phyloP scores from a whole-genome alignment of 1,140 invertebrate species.

The Heliconius eleuchia region DNA sequence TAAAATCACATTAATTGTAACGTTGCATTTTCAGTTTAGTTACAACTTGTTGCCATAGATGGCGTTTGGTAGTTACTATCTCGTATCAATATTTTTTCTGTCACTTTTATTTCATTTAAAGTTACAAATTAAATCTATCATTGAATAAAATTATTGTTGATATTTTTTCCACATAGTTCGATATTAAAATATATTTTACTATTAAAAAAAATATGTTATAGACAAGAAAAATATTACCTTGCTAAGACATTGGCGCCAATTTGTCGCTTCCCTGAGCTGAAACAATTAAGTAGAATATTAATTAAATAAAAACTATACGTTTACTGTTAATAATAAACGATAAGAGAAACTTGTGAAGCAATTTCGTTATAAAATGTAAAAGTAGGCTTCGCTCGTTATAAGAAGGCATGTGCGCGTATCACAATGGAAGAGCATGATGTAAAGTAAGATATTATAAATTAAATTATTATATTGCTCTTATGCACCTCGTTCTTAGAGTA shows the following conservation, averaged over 20 bases:
- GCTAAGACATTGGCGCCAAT: conserved; percentile 92
- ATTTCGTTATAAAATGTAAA: conserved; percentile 12
- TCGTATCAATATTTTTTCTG: too few species aligned
- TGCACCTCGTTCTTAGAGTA: background rate
- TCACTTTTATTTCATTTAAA: too few species aligned
- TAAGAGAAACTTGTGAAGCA: background rate
- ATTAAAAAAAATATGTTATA: background rate
- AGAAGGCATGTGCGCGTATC: conserved; percentile 6
- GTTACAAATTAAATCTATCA: too few species aligned
- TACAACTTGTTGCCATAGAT: conserved; percentile 44
- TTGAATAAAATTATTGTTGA: too few species aligned
- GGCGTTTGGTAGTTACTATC: conserved; percentile 36
- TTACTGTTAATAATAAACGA: background rate
- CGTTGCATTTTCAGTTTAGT: background rate
- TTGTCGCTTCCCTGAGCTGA: conserved; percentile 88
- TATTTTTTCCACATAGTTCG: too few species aligned
- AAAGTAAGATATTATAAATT: conserved; percentile 9
- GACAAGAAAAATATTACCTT: conserved; percentile 83
- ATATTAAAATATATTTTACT: too few species aligned
- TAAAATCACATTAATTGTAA: background rate
- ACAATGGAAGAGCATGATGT: conserved; percentile 3
- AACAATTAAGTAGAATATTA: conserved; percentile 69
- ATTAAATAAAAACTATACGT: background rate
- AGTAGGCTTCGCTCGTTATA: conserved; percentile 4
- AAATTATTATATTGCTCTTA: conserved; percentile 3